Base-by-base conservation (phyloP, 2,888 invertebrate genomes). In the Drosophila demipolita region DNA sequence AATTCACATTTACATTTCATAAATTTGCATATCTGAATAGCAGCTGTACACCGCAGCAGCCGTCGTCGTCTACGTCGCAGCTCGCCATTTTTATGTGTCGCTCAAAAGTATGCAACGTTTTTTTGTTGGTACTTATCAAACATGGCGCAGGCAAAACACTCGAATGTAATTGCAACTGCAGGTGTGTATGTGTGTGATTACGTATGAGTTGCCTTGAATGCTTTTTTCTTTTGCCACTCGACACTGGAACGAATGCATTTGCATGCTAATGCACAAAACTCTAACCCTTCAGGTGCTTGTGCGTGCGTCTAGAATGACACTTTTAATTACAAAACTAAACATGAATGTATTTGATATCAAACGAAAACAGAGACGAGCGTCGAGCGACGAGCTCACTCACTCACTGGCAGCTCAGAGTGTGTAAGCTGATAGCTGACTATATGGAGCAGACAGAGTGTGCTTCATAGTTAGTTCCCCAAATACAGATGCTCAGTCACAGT, bases 241-340 rank as follows among this genome's bases (percentile, higher is more conserved):
- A 80, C 77, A 80, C 80, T 66, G 53, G 32, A 68, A 64, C 79
- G 81, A 77, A 81, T 85, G 75, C 85, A 86, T 86, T 87, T 87
- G 77, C 85, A 86, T 86, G 77, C 85, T 85, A 87, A 86, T 85
- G 85, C 23, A 58, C 42, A 42, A 40, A 53, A 12, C 45, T 49
- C 9, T 32, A 23, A 42, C 58, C n/a, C 66, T 63, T 49, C 63
- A 64, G 73, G 66, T 75, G 73, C 66, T 66, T 68, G 79, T 77
- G 80, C 78, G 72, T 80, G 80, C 74, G 53, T 59, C 77, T 77
- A 63, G 87, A 74, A 87, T 84, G 84, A 84, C 85, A 75, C 81
- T 87, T 86, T 87, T 86, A 87, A 86, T 87, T 86, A 85, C 81
- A 79, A 81, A 86, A 79, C 85, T 85, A 85, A 86, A 83, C 83